Base-by-base conservation (phyloP, 1,140 invertebrate species). In the Drosophila bifasciata region DNA sequence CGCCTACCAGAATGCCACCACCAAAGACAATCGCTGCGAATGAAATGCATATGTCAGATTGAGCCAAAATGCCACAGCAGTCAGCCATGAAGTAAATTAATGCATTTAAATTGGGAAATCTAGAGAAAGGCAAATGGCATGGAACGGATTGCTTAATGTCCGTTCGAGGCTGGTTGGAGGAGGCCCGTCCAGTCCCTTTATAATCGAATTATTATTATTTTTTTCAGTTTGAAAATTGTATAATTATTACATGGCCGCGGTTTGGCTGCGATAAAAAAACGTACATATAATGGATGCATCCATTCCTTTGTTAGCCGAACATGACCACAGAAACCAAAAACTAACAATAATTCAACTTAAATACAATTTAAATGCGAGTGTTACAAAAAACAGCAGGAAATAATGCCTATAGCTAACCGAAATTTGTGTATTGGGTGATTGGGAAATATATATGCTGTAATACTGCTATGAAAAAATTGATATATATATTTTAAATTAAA, bases 331-430 rank as follows among this genome's bases (percentile, higher is more conserved):
- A 56, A 62, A 68, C 58, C 55, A 46, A 53, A 48, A 85, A 73
- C 64, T 59, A 84, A 70, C 48, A 71, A 69, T 67, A 62, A 80
- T 80, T 76, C n/a, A 73, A 64, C 40, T 79, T 76, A 64, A 79
- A 76, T 61, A 51, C 49, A 57, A 64, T 43, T 56, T 17, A 62
- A 59, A 46, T 17, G 28, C 32, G 19, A 23, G 5, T 17, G 56
- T 45, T n/a, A n/a, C n/a, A 17, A 43, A 53, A 62, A 21, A 40
- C 51, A 25, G 1, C 15, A 59, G 44, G 43, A 64, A 79, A 75
- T 36, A 58, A 51, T 43, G 52, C 52, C 23, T 32, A 19, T 19
- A 40, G 64, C 51, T 68, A 68, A 56, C 67, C n/a, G n/a, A 66
- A 72, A 72, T 66, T 46, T 66, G 55, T 75, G 43, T 59, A 40